Evolutionary conservation across 2,113 vertebrate species (phyloP), one percentile per base, ranked within the genome.

Genomic region (Percopsis transmontana): DNA sequence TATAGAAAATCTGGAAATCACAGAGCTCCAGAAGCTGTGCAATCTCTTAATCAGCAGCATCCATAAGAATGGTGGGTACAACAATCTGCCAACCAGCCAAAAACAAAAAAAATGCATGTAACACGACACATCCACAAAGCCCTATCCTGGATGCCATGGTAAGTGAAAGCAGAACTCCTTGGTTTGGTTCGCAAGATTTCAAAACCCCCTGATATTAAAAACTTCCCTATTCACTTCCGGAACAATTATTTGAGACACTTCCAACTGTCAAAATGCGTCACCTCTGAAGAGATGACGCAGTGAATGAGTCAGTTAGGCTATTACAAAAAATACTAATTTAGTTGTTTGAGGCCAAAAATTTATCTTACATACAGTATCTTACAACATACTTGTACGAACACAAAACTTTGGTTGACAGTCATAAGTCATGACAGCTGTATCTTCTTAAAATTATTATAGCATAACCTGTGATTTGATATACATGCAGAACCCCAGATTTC

Each of bases 11-110:
- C 27, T 33, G 3, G 5, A 33, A 33, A 33, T 33, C 27, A 33
- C 27, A 33, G 27, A 33, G 74, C 74, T 64, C 56, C 44, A 13
- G 68, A 51, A 40, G 24, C 44, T 18, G 42, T 19, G 55, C 57
- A 70, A 80, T 65, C 53, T 16, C 56, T 73, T 68, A 76, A 84
- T 83, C 79, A 62, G 24, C 74, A 45, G 56, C 55, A 67, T 80
- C 82, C 73, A 87, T 78, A 83, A 78, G 81, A 81, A 78, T 80
- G 85, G 4, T 14, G 60, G 59, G 80, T 85, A 92, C 88, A 81
- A 89, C 84, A n/a, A n/a, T 72, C 44, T 63, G 27, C 40, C 48
- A 47, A 77, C 24, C 20, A 3, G n/a, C n/a, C n/a, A n/a, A n/a
- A n/a, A 60, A 55, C 58, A 74, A 67, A 51, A 58, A 55, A 42